Percentiles rank a stretch among this genome's conserved stretches.
Conservation (phyloP, 2,797 vertebrate species). For the Sparus aurata region DNA sequence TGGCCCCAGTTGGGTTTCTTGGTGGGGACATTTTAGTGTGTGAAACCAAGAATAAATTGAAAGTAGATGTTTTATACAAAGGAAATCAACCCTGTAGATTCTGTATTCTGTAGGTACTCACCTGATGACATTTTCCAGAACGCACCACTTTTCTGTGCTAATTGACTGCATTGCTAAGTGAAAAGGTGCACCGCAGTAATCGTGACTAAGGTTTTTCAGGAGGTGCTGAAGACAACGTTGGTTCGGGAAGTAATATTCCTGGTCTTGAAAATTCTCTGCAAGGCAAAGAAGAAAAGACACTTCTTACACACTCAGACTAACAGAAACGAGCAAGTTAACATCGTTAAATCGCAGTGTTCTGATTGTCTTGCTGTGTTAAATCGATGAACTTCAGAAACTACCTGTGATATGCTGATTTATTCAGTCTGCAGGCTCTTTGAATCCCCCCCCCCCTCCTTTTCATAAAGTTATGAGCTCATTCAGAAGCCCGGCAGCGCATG, state of each 20-base stretch:
- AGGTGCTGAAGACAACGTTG: fast-evolving
- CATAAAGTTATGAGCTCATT: neutral
- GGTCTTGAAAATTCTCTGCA: slow-evolving; percentile 73
- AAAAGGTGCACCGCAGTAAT: fast-evolving
- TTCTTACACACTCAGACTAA: neutral
- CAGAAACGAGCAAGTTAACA: neutral
- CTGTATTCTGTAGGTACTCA: slow-evolving; percentile 11
- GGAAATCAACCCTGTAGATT: too few species aligned
- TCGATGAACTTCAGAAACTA: neutral
- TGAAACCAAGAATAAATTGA: neutral
- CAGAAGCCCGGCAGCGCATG: too few species aligned
- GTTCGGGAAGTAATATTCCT: fast-evolving
- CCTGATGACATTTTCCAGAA: slow-evolving; percentile 61
- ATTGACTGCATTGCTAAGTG: slow-evolving; percentile 10
- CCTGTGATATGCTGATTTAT: neutral
- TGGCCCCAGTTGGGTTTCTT: too few species aligned
- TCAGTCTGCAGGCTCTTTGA: neutral
- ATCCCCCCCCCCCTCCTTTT: neutral
- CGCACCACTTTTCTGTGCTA: slow-evolving; percentile 65
- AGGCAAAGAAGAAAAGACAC: neutral
- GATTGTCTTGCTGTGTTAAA: neutral
- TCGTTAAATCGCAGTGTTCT: too few species aligned
- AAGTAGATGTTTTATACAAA: too few species aligned
- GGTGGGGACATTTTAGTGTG: neutral
- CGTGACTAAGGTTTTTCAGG: fast-evolving